Conservation (phyloP, 2,113 vertebrate genomes). For the Phocoena phocoena region DNA sequence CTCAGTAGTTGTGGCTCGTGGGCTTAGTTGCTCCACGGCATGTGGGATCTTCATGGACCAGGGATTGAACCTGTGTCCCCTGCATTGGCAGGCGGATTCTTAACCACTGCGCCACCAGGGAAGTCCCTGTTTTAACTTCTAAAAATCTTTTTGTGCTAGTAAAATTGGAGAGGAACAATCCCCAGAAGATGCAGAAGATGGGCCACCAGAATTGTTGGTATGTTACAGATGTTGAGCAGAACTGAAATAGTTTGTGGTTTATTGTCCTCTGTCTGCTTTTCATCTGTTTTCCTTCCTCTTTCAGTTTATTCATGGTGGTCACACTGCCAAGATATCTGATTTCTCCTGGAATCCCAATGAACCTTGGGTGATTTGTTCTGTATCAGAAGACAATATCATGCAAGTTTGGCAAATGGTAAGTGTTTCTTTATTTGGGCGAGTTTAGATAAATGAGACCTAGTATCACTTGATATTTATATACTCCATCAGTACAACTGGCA, state of each 20-base stretch:
- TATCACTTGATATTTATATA: not conserved
- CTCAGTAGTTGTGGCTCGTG: too few relatives aligned
- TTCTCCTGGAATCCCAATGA: slow-evolving; percentile 99
- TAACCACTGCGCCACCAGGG: too few relatives aligned
- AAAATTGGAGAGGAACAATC: slow-evolving; percentile 99
- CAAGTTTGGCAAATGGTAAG: slow-evolving; percentile 99
- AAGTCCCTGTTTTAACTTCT: not conserved
- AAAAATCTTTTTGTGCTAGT: slow-evolving; percentile 79
- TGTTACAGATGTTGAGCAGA: slow-evolving; percentile 48
- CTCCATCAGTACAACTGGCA: not conserved
- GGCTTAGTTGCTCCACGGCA: too few relatives aligned
- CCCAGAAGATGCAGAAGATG: slow-evolving; percentile 97
- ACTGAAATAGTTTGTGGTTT: not conserved
- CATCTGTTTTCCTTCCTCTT: slow-evolving; percentile 14
- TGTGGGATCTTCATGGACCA: too few relatives aligned
- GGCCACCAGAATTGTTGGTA: slow-evolving; percentile 97
- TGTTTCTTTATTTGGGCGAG: not conserved
- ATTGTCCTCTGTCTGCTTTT: not conserved
- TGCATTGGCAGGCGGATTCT: too few relatives aligned
- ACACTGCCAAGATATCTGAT: slow-evolving; percentile 98
- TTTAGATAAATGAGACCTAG: not conserved
- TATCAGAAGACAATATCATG: slow-evolving; percentile 99
- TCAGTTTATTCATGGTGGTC: slow-evolving; percentile 97
- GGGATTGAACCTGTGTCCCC: too few relatives aligned
- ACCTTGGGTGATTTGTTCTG: slow-evolving; percentile 99